Evolutionary conservation across 35 echinoderm and acorn worm species (phyloP), one percentile per base, ranked within the genome.

Genomic region (Lytechinus variegatus): DNA sequence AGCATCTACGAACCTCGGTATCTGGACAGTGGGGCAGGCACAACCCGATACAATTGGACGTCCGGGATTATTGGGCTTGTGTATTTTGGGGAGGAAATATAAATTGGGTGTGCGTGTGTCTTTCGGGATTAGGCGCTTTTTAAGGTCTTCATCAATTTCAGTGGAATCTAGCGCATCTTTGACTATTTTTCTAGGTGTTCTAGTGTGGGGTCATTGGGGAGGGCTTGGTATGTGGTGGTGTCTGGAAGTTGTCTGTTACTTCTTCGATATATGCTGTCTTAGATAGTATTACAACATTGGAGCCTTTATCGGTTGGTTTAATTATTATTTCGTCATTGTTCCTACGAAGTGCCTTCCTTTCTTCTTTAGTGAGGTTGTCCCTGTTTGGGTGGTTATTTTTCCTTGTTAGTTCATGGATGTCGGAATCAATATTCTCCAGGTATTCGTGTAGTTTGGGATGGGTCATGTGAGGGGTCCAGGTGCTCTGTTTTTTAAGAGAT

Each of bases 11-110:
- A 91, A 92, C 16, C 56, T 90, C 4, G 95, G 91, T 12, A 95
- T 95, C 54, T 91, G 87, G 29, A 95, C 11, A 55, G 95, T 95
- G 19, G 95, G 87, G 55, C n/a, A n/a, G n/a, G n/a, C n/a, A n/a
- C n/a, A n/a, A n/a, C n/a, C n/a, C n/a, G n/a, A n/a, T n/a, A n/a
- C n/a, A n/a, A n/a, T n/a, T n/a, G n/a, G n/a, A n/a, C n/a, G n/a
- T n/a, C n/a, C n/a, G n/a, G n/a, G n/a, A n/a, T n/a, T n/a, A n/a
- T n/a, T n/a, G n/a, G n/a, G n/a, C n/a, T n/a, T n/a, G n/a, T n/a
- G n/a, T n/a, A n/a, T n/a, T n/a, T n/a, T n/a, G n/a, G n/a, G n/a
- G n/a, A n/a, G n/a, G n/a, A n/a, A n/a, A n/a, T n/a, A 95, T 53
- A 95, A 24, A 54, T 91, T 89, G 51, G 88, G 95, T 29, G 14